phyloP scores from a whole-genome alignment of 2,888 invertebrate genomes.

The Steinernema hermaphroditum region DNA sequence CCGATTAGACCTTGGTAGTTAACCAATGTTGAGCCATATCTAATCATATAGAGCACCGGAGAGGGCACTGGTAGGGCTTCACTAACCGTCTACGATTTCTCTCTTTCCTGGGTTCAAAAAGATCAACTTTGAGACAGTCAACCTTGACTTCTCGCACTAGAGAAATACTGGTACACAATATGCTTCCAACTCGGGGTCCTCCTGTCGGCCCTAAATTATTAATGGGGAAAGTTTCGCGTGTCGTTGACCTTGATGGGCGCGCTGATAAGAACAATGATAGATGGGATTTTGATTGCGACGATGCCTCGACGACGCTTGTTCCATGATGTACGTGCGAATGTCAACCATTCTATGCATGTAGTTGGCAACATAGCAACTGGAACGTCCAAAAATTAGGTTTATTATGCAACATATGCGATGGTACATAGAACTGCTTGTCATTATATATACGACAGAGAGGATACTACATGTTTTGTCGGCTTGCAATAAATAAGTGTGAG shows the following conservation, averaged over 20 bases:
- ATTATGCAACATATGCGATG: neutral
- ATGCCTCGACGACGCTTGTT: no score
- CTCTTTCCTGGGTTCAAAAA: neutral
- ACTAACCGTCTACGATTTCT: no score
- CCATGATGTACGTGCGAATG: no score
- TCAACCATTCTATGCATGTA: no score
- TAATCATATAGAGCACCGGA: no score
- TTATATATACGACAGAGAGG: neutral
- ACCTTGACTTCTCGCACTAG: neutral
- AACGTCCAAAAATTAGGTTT: neutral
- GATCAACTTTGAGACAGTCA: neutral
- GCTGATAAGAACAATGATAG: slow-evolving; percentile 8
- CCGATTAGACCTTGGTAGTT: no score
- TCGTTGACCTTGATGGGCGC: slow-evolving; percentile 2
- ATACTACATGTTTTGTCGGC: neutral
- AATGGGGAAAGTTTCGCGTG: neutral
- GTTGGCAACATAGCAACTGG: no score
- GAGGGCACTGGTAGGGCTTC: no score
- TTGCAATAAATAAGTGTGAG: slow-evolving; percentile 24
- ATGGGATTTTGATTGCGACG: neutral
- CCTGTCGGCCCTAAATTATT: neutral
- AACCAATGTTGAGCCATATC: no score
- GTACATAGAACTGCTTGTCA: no score
- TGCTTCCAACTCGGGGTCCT: neutral
- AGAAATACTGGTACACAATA: neutral